Evolutionary conservation across 2,113 vertebrate species (phyloP), one percentile per base, ranked within the genome.

Genomic region (Macquaria ambigua): DNA sequence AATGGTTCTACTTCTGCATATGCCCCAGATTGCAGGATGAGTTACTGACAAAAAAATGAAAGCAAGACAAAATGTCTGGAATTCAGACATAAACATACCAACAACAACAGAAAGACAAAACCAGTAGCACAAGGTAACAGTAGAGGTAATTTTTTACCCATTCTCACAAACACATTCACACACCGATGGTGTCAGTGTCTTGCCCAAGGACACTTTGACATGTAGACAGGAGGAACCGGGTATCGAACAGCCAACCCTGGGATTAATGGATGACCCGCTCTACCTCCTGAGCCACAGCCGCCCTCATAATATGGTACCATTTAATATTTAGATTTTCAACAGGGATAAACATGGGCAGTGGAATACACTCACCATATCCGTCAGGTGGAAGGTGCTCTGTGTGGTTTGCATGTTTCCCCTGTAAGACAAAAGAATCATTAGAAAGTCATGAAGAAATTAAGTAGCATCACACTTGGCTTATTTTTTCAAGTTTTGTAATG

Each of bases 361-460:
- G 9, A 4, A 1, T 61, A 62, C 11, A 90, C 98, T 98, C 93
- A 99, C 98, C 98, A 93, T 97, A 97, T 93, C 97, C 98, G 92
- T 99, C 98, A 74, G 95, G 96, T 91, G 97, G 97, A 90, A 99
- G 98, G 90, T 98, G 98, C 69, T 99, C 98, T 16, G 95, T 95
- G 93, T 98, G 98, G 92, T 96, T 97, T 86, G 97, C 96, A 92
- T 97, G 97, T 87, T 99, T 99, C 74, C 96, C 97, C 98, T 99
- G 94, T 3, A 85, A 84, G 23, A 89, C n/a, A 87, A 82, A 77
- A 77, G 4, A 43, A n/a, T 37, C 0, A 63, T 76, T 63, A 55
- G 20, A 69, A 85, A 28, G 8, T 63, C 4, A 69, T 16, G 2
- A 58, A 75, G 28, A 46, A 46, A 46, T 46, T 61, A 18, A 61